phyloP scores from a whole-genome alignment of 2,113 vertebrate genomes.

The Onychostruthus taczanowskii region DNA sequence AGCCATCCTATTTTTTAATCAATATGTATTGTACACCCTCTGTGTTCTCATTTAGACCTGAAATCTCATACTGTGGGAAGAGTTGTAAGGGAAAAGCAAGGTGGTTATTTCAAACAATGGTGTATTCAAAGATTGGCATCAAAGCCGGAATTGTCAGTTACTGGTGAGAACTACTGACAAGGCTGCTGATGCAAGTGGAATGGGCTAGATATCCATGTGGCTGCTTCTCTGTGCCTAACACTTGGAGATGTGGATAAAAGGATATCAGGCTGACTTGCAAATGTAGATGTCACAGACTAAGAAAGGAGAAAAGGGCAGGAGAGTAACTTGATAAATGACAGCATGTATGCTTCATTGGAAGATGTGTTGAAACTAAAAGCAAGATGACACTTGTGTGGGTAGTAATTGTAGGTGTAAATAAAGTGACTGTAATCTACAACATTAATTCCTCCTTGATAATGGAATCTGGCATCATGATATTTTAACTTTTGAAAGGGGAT shows the following conservation, averaged over 20 bases:
- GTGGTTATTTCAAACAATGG: not conserved
- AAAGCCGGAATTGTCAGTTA: not conserved
- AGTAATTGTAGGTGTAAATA: not conserved
- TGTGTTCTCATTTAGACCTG: not conserved
- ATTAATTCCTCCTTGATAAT: not conserved
- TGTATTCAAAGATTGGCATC: not conserved
- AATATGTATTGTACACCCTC: not conserved
- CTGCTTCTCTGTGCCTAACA: not conserved
- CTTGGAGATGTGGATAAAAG: not conserved
- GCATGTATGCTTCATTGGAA: not conserved
- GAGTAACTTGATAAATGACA: not conserved
- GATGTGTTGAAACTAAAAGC: not conserved
- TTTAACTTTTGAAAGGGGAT: not conserved
- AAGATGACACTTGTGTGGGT: not conserved
- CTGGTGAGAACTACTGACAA: not conserved
- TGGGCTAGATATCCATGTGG: not conserved
- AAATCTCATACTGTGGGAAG: not conserved
- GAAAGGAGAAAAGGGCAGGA: not conserved
- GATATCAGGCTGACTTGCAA: not conserved
- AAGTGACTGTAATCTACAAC: not conserved
- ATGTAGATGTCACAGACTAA: not conserved
- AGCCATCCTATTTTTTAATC: not conserved
- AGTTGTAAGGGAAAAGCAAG: not conserved
- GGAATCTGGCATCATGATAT: not conserved
- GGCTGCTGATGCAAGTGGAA: not conserved